phyloP scores from a whole-genome alignment of 1,140 invertebrate genomes.

The Helicoverpa armigera region DNA sequence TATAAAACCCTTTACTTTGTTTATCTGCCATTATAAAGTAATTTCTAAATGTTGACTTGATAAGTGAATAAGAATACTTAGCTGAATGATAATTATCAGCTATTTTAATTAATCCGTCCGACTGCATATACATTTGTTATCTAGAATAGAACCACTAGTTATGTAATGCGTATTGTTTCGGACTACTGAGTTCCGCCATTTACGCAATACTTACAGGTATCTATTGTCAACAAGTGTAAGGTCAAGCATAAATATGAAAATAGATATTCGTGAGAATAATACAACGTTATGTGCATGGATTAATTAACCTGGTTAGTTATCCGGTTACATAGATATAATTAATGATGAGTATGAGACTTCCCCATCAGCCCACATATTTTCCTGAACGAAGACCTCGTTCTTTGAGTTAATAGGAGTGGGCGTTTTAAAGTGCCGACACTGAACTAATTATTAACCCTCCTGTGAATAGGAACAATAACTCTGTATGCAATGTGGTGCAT shows the following conservation, averaged over 20 bases:
- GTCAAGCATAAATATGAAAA: slow-evolving; percentile 44
- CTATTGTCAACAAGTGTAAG: slow-evolving; percentile 51
- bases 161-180: slow-evolving; percentile 45
- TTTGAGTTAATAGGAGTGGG: slow-evolving; percentile 55
- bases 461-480: slow-evolving; percentile 20
- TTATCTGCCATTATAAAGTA: slow-evolving; percentile 5
- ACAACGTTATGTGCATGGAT: slow-evolving; percentile 19
- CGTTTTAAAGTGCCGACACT: slow-evolving; percentile 55
- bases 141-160: slow-evolving; percentile 17
- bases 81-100: slow-evolving; percentile 25
- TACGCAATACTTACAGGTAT: slow-evolving; percentile 34
- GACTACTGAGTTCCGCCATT: slow-evolving; percentile 42
- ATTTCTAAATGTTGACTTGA: slow-evolving; percentile 20
- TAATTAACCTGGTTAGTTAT: slow-evolving; percentile 41
- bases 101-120: slow-evolving; percentile 23
- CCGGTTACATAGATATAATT: slow-evolving; percentile 28
- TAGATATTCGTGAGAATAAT: slow-evolving; percentile 38
- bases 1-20: slow-evolving; percentile 12
- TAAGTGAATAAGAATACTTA: neutral
- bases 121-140: slow-evolving; percentile 2
- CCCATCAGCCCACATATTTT: slow-evolving; percentile 12
- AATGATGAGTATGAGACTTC: slow-evolving; percentile 37
- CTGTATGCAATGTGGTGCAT: slow-evolving; percentile 55
- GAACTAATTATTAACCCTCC: slow-evolving; percentile 49
- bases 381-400: slow-evolving; percentile 24